These are phyloP conservation scores for Sebastiscus tertius DNA, from an alignment of 2,797 vertebrate species.

Conservation along the genomic window DNA sequence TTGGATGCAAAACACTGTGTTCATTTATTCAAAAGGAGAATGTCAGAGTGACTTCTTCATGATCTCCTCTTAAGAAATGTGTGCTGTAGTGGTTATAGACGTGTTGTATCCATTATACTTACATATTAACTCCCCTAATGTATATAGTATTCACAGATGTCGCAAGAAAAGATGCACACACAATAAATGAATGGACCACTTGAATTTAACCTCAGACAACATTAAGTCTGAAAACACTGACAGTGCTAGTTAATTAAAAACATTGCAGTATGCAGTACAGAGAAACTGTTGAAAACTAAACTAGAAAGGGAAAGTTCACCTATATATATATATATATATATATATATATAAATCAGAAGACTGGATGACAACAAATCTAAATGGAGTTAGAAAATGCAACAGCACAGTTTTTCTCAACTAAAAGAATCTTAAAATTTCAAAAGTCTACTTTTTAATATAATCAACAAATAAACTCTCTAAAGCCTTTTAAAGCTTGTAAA, in stretches of 20 bases:
- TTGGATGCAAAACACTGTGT: constrained; percentile 32
- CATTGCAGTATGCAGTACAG: constrained; percentile 1
- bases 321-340: too few species aligned
- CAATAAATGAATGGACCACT: neutral
- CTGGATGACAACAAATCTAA: constrained; percentile 1
- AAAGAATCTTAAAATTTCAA: neutral
- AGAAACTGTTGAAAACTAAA: neutral
- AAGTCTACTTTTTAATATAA: neutral
- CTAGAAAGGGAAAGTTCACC: neutral
- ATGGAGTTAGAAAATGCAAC: constrained; percentile 15
- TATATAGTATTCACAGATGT: neutral
- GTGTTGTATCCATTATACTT: neutral
- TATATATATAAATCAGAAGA: constrained; percentile 24
- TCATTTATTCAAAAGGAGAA: constrained; percentile 31
- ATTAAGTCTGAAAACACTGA: neutral
- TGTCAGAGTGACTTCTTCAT: neutral
- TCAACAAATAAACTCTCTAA: neutral
- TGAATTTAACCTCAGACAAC: neutral
- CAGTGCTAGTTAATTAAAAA: neutral
- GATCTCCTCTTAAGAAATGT: neutral
- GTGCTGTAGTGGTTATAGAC: neutral
- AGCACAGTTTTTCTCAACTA: neutral
- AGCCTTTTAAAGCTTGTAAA: neutral
- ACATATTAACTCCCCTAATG: neutral
- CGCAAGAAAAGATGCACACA: neutral